Base-by-base conservation (phyloP, 2,888 invertebrate species). In the Thymelicus acteon region DNA sequence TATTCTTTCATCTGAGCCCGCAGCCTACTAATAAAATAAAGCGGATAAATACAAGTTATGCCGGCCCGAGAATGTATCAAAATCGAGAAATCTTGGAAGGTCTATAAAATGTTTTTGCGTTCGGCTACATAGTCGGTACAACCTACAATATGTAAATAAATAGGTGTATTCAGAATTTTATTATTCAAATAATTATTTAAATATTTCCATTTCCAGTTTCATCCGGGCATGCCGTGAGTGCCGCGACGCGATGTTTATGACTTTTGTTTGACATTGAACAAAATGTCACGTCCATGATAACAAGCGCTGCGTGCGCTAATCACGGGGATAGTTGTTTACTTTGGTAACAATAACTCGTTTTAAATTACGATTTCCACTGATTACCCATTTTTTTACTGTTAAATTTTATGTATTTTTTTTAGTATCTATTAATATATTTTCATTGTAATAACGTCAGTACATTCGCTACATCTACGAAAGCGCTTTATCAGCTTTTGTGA, bases 201-300 rank as follows among this genome's bases (percentile, higher is more conserved):
- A 0, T 4, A 0, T 12, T 8, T 44, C 8, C 8, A 7, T 44
- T 44, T 44, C 44, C 8, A 44, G 44, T 44, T 44, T 44, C 10
- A 10, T 40, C 12, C 44, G 10, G 12, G 12, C 19, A 19, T 19
- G 19, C 19, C 19, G 19, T 19, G 19, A 19, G 44, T 12, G 13
- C 13, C 12, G 31, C 57, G 31, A 52, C 10, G 24, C 24, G 24
- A 24, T 40, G 10, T 48, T 15, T n/a, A 57, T n/a, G 70, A 70
- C 70, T 93, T 91, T 82, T 54, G 76, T 89, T 88, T 92, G 93
- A 92, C 93, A 91, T 93, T 93, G 92, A 77, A 60, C 39, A 39
- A 60, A 70, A 70, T 69, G 60, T 64, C 70, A 70, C 58, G 58
- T 19, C 19, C 12, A 49, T 15, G 80, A 77, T 67, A 79, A 79